phyloP scores from a whole-genome alignment of 1,140 invertebrate species.

The Myzus persicae region DNA sequence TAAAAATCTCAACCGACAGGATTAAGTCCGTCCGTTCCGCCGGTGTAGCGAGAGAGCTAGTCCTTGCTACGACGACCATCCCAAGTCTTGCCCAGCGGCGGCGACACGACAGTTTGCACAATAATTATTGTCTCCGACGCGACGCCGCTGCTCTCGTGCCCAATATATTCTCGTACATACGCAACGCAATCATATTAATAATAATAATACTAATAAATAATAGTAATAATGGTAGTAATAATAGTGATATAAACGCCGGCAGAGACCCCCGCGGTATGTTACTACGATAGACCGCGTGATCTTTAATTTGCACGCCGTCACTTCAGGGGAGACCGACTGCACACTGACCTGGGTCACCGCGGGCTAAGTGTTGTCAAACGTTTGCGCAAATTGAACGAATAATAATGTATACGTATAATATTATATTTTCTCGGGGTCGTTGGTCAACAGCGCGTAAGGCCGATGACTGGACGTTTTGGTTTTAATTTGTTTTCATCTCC shows the following conservation, averaged over 20 bases:
- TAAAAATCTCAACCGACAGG: background rate
- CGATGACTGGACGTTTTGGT: constrained; percentile 43
- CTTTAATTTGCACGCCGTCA: constrained; percentile 34
- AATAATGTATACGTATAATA: background rate
- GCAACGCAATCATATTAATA: constrained; percentile 4
- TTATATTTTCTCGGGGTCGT: constrained; percentile 30
- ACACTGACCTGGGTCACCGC: constrained; percentile 47
- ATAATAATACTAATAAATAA: constrained; percentile 10
- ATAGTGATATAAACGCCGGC: background rate
- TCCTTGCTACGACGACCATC: background rate
- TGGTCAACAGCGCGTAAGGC: constrained; percentile 44
- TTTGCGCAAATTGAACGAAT: constrained; percentile 39
- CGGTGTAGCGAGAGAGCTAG: background rate
- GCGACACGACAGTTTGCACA: constrained; percentile 21
- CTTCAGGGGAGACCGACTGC: constrained; percentile 18
- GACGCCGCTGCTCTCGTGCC: background rate
- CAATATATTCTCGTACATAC: background rate
- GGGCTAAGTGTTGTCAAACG: constrained; percentile 45
- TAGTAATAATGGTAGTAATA: background rate
- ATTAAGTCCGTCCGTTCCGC: background rate
- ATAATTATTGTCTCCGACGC: background rate
- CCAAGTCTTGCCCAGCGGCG: background rate
- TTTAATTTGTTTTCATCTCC: background rate
- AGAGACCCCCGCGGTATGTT: constrained; percentile 40
- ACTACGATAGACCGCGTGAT: constrained; percentile 12